Base-by-base conservation (phyloP, 2,113 vertebrate genomes). In the Ciconia maguari region DNA sequence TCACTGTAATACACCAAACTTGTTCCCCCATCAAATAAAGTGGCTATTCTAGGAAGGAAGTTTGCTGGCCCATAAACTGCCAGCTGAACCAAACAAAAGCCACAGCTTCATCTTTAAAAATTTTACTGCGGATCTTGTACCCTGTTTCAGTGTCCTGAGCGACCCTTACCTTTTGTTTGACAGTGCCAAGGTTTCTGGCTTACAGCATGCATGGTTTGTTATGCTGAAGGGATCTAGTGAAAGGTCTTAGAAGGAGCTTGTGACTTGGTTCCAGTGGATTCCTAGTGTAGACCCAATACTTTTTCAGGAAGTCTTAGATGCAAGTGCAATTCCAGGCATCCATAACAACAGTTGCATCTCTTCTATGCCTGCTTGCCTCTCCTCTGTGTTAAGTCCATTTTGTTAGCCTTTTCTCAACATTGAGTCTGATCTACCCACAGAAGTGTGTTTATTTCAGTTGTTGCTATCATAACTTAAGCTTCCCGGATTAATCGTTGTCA, bases 141-240 rank as follows among this genome's bases (percentile, higher is more conserved):
- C 21, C 29, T 2, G 4, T 51, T 61, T 36, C 5, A 3, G 19
- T 26, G n/a, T 38, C 70, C 74, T 22, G 51, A 44, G 60, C 3
- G 13, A 27, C 16, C 1, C 4, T 17, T 6, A 2, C 7, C 32
- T 61, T n/a, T 13, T 7, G 8, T 36, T 20, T 64, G 26, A 6
- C n/a, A 51, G 13, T 16, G 17, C 69, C 4, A 4, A 10, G 51
- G 32, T 14, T 10, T 58, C 18, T 91, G 77, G n/a, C 52, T 26
- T 5, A 2, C 0, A 3, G 5, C 3, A 1, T 4, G 8, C 2
- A 1, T 54, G 19, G 7, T 54, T 18, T 66, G 20, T 10, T 74
- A 11, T 26, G 48, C 27, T 48, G 17, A 61, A 11, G 17, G 42
- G 24, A n/a, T 38, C 15, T 24, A 20, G n/a, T 16, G 34, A 29